phyloP scores from a whole-genome alignment of 2,888 invertebrate species.

The Augochlorella aurata region DNA sequence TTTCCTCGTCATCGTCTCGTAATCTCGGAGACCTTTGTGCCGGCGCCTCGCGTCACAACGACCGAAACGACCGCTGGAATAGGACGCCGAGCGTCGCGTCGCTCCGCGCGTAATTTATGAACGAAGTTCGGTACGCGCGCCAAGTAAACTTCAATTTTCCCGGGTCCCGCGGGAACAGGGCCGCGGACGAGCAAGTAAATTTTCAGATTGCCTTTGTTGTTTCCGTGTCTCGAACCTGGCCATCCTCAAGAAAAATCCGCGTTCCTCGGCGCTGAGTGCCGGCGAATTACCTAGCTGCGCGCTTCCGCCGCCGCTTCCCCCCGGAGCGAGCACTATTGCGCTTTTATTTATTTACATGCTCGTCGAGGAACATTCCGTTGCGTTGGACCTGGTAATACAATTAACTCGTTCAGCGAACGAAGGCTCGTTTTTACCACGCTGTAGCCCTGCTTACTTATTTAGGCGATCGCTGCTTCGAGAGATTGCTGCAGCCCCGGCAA shows the following conservation, averaged over 20 bases:
- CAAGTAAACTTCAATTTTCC: slow-evolving; percentile 31
- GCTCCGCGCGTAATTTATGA: background rate
- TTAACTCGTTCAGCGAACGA: slow-evolving; percentile 1
- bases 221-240: background rate
- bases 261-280: background rate
- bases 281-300: background rate
- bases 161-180: background rate
- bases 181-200: slow-evolving; percentile 3
- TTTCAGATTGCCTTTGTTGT: slow-evolving; percentile 11
- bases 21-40: background rate
- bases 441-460: background rate
- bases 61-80: background rate
- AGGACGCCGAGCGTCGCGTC: background rate
- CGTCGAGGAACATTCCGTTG: background rate
- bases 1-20: slow-evolving; percentile 1
- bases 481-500: background rate
- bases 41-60: background rate
- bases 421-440: background rate
- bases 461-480: background rate
- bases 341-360: slow-evolving; percentile 1
- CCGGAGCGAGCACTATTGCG: background rate
- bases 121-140: slow-evolving; percentile 9
- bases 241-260: background rate
- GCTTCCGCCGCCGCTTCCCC: background rate
- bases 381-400: background rate